Evolutionary conservation across 2,797 vertebrate genomes (phyloP).

Genomic region (Nannoperca australis): DNA sequence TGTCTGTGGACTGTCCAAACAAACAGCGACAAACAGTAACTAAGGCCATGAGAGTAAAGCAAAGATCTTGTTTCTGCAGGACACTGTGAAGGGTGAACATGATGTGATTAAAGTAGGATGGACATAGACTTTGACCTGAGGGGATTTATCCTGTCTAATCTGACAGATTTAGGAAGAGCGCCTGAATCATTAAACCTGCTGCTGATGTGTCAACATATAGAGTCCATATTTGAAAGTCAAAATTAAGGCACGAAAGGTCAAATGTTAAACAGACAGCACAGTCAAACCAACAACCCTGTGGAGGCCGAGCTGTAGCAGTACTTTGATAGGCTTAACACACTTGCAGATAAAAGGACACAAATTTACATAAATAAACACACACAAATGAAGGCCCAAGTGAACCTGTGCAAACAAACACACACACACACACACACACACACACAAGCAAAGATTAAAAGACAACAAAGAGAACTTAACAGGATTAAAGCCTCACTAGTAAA

Average conservation of each 20-base stretch:
- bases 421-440: conserved; percentile 17
- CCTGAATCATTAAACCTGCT: background rate
- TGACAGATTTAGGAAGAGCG: conserved; percentile 1
- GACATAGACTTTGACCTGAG: conserved; percentile 35
- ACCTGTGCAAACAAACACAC: conserved; percentile 2
- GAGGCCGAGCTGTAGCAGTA: background rate
- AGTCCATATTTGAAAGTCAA: background rate
- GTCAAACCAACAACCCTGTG: background rate
- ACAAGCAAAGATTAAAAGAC: conserved; percentile 41
- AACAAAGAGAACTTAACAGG: conserved; percentile 48
- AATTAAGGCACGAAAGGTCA: background rate
- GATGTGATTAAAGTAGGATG: conserved; percentile 20
- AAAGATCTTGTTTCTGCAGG: conserved; percentile 20
- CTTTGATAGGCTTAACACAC: conserved; percentile 16
- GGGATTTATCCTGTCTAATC: conserved; percentile 35
- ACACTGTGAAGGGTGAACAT: background rate
- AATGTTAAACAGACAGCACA: background rate
- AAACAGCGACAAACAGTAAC: background rate
- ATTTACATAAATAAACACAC: conserved; percentile 55
- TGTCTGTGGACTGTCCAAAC: background rate
- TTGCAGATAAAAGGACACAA: conserved; percentile 33
- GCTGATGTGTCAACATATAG: background rate
- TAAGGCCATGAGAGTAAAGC: background rate
- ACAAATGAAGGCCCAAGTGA: background rate
- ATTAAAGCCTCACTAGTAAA: conserved; percentile 44